Evolutionary conservation across 2,113 vertebrate genomes (phyloP).

Genomic region (Epinephelus fuscoguttatus): DNA sequence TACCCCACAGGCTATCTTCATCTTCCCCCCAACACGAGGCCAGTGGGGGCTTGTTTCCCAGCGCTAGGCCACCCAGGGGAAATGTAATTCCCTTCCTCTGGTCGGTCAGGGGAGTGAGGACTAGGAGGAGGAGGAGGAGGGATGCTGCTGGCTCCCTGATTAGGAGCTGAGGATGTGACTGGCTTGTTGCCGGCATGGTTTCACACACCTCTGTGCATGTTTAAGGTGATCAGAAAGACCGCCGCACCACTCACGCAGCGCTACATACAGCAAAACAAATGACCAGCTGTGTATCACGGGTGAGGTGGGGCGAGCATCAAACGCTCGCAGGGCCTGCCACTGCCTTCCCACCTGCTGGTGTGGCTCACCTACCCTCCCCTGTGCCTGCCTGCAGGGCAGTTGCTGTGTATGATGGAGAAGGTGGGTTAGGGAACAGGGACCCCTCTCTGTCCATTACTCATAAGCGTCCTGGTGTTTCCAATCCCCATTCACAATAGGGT

Average conservation of each 20-base stretch:
- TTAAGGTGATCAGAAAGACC: conserved; percentile 70
- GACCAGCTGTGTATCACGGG: conserved; percentile 64
- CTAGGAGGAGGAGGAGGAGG: conserved; percentile 31
- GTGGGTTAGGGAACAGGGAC: conserved; percentile 52
- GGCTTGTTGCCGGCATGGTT: conserved; percentile 48
- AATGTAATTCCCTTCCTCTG: conserved; percentile 79
- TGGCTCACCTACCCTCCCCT: conserved; percentile 26
- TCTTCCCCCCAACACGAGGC: conserved; percentile 54
- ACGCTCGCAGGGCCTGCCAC: conserved; percentile 26
- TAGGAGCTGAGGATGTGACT: conserved; percentile 56
- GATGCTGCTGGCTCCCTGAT: conserved; percentile 58
- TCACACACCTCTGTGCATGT: conserved; percentile 58
- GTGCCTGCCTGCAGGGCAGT: conserved; percentile 42
- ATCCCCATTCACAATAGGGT: conserved; percentile 72
- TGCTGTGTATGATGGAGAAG: conserved; percentile 61
- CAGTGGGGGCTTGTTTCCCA: conserved; percentile 70
- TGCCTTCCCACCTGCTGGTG: conserved; percentile 16
- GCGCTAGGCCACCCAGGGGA: conserved; percentile 65
- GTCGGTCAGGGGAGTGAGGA: conserved; percentile 52
- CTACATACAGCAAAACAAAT: conserved; percentile 75
- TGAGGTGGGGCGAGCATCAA: conserved; percentile 63
- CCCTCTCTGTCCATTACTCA: conserved; percentile 72
- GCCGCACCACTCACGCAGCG: conserved; percentile 24
- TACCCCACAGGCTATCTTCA: conserved; percentile 73
- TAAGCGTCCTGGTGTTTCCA: conserved; percentile 73